Base-by-base conservation (phyloP, 92 coral and sea anemone species). In the Phenganax marumi region DNA sequence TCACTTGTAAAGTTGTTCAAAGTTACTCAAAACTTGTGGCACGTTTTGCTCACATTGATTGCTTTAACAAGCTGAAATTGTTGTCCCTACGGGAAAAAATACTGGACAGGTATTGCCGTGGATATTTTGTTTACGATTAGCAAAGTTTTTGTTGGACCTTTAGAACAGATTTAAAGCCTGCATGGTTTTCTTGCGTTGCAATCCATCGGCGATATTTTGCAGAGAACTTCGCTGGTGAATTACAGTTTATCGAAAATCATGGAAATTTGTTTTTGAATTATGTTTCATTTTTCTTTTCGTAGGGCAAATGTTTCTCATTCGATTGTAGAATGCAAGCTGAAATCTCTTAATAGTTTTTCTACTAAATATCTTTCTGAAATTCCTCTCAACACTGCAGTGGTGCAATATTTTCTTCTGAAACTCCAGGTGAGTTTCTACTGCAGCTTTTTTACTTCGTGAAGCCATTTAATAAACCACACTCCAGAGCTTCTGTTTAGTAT, bases 1-100 rank as follows among this genome's bases (percentile, higher is more conserved):
- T 19, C 21, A 16, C 0, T 39, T 76, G 64, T 76, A 68, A 76
- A 7, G n/a, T 56, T 54, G n/a, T 76, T 25, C 68, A 76, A 26
- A 33, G 69, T 76, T 76, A 55, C 25, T 76, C 50, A 54, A 76
- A 8, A 6, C 6, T 39, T 12, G 24, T 76, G 19, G 68, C 68
- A 10, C 16, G 43, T 48, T 76, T n/a, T 56, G 63, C 81, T 57
- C 33, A 24, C 33, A 26, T 1, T n/a, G 81, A 55, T 16, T 56
- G 68, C 56, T 47, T 76, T 22, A 55, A 26, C 68, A 0, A 19
- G 1, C 8, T 76, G 14, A 23, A 56, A 24, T 12, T 26, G 22
- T 18, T 39, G 18, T 43, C 52, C 23, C 57, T 76, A 23, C 81
- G 53, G 8, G 7, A 76, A 57, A 76, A 56, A 51, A 7, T 76